Percentiles rank a stretch among this genome's conserved stretches.
These are phyloP conservation scores for Lepidurus packardi DNA, from an alignment of 1,140 invertebrate species.

Conservation along the genomic window DNA sequence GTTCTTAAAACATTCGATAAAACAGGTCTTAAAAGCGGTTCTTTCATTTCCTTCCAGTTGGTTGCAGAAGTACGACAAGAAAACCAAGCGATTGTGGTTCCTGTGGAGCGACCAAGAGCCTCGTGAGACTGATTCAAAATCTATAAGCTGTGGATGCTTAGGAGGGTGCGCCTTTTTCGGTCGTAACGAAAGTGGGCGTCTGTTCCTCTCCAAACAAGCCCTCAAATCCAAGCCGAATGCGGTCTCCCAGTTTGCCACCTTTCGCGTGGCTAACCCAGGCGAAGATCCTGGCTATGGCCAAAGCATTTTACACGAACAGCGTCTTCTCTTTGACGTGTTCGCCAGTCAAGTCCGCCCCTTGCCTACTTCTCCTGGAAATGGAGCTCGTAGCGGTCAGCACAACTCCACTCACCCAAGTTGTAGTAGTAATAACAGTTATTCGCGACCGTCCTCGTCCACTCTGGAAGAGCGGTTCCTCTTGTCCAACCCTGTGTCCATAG, in stretches of 20 bases:
- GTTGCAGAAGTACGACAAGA: slow-evolving; percentile 79
- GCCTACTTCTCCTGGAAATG: not conserved
- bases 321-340: slow-evolving; percentile 78
- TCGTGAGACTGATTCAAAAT: slow-evolving; percentile 47
- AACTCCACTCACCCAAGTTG: not conserved
- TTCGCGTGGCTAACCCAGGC: slow-evolving; percentile 53
- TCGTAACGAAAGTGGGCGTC: slow-evolving; percentile 72
- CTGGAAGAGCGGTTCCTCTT: not conserved
- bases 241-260: slow-evolving; percentile 30
- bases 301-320: slow-evolving; percentile 78
- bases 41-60: slow-evolving; percentile 51
- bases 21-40: not conserved
- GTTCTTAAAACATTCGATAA: no score
- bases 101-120: slow-evolving; percentile 67
- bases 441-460: not conserved
- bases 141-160: slow-evolving; percentile 75
- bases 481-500: not conserved
- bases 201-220: slow-evolving; percentile 60
- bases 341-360: not conserved
- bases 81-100: slow-evolving; percentile 86
- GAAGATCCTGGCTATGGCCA: slow-evolving; percentile 82
- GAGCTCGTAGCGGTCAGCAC: not conserved
- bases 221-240: not conserved
- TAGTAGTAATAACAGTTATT: not conserved
- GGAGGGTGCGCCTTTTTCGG: slow-evolving; percentile 94